phyloP scores from a whole-genome alignment of 1,140 invertebrate species.

The Neuroterus valhalla region DNA sequence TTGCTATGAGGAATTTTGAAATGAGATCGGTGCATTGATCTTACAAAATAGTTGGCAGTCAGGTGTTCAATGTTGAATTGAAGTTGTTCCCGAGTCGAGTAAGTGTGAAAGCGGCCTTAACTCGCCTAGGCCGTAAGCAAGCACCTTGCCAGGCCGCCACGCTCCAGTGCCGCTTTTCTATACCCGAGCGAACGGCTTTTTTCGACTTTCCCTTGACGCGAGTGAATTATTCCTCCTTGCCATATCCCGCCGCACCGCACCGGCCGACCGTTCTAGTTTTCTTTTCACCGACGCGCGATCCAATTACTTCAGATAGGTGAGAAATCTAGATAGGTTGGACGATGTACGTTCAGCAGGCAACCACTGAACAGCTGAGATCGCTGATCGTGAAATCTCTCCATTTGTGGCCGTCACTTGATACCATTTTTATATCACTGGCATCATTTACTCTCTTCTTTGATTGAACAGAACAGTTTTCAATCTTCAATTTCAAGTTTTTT shows the following conservation, averaged over 20 bases:
- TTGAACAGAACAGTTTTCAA: no score
- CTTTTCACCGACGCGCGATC: slow-evolving; percentile 22
- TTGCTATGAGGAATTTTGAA: slow-evolving; percentile 8
- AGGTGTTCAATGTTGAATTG: slow-evolving; percentile 20
- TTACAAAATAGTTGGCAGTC: slow-evolving; percentile 28
- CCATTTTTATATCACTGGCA: not conserved
- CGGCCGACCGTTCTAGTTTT: slow-evolving; percentile 13
- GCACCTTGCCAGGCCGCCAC: not conserved
- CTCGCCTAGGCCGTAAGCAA: slow-evolving; percentile 17
- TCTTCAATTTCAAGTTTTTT: no score
- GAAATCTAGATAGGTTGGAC: slow-evolving; percentile 19
- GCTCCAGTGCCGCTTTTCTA: slow-evolving; percentile 24
- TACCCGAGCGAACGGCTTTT: slow-evolving; percentile 19
- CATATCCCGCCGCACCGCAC: slow-evolving; percentile 6
- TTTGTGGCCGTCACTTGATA: slow-evolving; percentile 24
- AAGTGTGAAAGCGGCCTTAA: slow-evolving; percentile 26
- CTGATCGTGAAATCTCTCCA: slow-evolving; percentile 15
- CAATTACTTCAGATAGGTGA: slow-evolving; percentile 18
- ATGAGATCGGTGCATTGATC: slow-evolving; percentile 7
- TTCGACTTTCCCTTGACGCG: slow-evolving; percentile 28
- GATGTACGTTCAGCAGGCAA: slow-evolving; percentile 2
- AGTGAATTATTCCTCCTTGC: slow-evolving; percentile 25
- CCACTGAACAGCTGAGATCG: slow-evolving; percentile 18
- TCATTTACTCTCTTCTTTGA: no score
- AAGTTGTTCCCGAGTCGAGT: slow-evolving; percentile 16